Base-by-base conservation (phyloP, 2,113 vertebrate species). In the Nannospalax galili region DNA sequence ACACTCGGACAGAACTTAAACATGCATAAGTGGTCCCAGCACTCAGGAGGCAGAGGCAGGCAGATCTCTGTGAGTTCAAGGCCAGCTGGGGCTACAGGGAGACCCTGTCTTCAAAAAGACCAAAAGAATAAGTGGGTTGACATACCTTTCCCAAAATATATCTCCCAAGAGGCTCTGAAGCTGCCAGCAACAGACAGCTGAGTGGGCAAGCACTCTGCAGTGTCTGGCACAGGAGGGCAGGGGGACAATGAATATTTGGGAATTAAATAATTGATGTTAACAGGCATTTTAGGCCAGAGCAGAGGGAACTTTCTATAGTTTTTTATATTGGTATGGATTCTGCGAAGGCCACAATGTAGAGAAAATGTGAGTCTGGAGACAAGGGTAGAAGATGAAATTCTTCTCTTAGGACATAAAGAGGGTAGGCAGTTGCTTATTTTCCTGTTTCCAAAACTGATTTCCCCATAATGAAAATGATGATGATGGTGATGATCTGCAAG, bases 391-490 rank as follows among this genome's bases (percentile, higher is more conserved):
- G 12, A 7, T 37, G 58, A 52, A 67, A 88, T 15, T 12, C n/a
- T 58, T 7, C 73, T 45, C n/a, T n/a, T 30, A 30, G 74, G 30
- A 94, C 7, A 1, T 14, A 22, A 81, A 81, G 24, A 37, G n/a
- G 28, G 5, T 56, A 15, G 2, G 15, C 0, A 6, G n/a, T 80
- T 93, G 65, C 1, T 64, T 77, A 48, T 73, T 37, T 75, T 75
- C 20, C 45, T 65, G 0, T 80, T 92, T 87, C 26, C 74, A 89
- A 87, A 80, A n/a, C 70, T 56, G 19, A 94, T 88, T 82, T 95
- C 40, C 35, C 52, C 95, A 62, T 91, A 69, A 70, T 40, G 15
- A 37, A 6, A 30, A 0, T 26, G 15, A 37, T 58, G 19, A 48
- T 15, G 32, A 35, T 5, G 65, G 45, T 4, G 74, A 35, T 30